Evolutionary conservation across 1,140 invertebrate species (phyloP).

Genomic region (Drosophila insularis): DNA sequence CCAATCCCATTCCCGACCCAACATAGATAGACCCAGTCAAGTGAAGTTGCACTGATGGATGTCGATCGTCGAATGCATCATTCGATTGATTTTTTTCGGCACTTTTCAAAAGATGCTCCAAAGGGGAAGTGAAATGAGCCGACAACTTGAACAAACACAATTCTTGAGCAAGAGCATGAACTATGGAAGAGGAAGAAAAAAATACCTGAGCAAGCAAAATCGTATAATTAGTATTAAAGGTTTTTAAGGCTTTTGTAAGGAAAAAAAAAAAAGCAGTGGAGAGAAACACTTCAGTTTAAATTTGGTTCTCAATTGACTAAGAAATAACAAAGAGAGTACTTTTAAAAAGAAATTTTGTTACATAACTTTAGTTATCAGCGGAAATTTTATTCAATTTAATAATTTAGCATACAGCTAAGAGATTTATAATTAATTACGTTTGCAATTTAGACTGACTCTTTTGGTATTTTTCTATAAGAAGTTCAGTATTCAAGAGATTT

Average conservation of each 20-base stretch:
- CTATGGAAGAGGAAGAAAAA: background rate
- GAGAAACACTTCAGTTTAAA: background rate
- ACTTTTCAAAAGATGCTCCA: constrained; percentile 57
- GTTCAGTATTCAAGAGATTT: too few relatives aligned
- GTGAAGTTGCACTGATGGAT: constrained; percentile 57
- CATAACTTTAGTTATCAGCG: too few relatives aligned
- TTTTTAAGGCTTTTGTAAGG: background rate
- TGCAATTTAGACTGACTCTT: too few relatives aligned
- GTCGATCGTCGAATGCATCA: constrained; percentile 59
- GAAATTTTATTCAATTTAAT: too few relatives aligned
- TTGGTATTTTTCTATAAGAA: too few relatives aligned
- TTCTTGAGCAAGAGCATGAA: background rate
- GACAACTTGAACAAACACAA: constrained; percentile 49
- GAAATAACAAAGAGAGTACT: too few relatives aligned
- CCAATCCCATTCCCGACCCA: background rate
- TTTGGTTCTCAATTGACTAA: background rate
- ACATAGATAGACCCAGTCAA: constrained; percentile 38
- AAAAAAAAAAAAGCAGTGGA: background rate
- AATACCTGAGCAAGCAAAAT: background rate
- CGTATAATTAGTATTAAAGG: background rate
- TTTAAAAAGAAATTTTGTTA: too few relatives aligned
- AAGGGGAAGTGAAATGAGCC: constrained; percentile 29
- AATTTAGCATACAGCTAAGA: too few relatives aligned
- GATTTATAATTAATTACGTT: too few relatives aligned
- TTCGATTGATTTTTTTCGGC: constrained; percentile 62